Conservation (phyloP, 2,113 vertebrate species). For the Pseudorectes ferrugineus region DNA sequence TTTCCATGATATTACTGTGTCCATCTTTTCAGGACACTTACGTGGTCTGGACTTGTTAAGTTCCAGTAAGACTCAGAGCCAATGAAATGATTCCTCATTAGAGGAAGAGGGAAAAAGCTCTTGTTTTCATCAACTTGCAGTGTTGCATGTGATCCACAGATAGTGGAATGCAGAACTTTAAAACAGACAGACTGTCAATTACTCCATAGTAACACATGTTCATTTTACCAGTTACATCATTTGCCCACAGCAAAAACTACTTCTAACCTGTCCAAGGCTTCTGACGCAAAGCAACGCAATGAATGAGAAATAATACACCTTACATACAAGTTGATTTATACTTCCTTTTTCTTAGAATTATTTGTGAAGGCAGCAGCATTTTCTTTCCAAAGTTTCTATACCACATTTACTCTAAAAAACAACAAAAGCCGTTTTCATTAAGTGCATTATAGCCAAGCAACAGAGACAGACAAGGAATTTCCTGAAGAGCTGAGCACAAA, state of each 20-base stretch:
- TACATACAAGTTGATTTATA: neutral
- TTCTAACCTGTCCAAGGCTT: neutral
- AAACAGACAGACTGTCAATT: neutral
- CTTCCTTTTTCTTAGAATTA: neutral
- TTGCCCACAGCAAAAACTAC: neutral
- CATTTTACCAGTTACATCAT: neutral
- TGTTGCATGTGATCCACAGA: neutral
- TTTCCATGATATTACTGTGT: neutral
- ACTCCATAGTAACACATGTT: neutral
- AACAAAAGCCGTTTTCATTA: neutral
- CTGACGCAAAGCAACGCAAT: neutral
- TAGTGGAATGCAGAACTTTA: neutral
- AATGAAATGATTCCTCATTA: neutral
- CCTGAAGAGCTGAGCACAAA: conserved; percentile 18
- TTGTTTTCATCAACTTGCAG: neutral
- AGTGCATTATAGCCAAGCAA: neutral
- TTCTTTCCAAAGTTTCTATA: neutral
- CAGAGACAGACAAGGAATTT: conserved; percentile 10
- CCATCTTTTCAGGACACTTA: neutral
- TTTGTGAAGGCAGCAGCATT: neutral
- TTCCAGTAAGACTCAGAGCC: neutral
- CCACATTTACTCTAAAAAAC: neutral
- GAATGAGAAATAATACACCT: neutral
- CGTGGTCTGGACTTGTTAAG: neutral
- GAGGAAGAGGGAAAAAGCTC: neutral